A percentile compares a stretch with the other conserved stretches of the same genome.
These are phyloP conservation scores for Bicyclus anynana DNA, from an alignment of 1,140 invertebrate species.

Conservation along the genomic window DNA sequence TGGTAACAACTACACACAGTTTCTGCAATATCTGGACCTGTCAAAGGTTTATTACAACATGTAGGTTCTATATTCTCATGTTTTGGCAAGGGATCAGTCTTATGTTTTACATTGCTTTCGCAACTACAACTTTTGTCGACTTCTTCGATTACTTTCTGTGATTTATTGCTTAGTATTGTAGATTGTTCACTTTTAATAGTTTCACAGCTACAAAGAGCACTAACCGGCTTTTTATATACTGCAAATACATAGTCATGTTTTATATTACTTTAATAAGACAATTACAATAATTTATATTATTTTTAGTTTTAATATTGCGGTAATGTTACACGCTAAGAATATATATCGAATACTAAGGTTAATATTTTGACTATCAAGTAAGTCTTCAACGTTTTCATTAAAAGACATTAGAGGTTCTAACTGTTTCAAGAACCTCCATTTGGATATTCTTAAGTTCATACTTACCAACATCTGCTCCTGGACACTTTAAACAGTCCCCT, in stretches of 20 bases:
- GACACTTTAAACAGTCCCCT: background rate
- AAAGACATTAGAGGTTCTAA: background rate
- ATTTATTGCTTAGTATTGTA: background rate
- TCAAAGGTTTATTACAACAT: too few species aligned
- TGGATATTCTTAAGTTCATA: background rate
- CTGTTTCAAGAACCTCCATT: background rate
- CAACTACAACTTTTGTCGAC: background rate
- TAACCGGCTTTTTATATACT: too few species aligned
- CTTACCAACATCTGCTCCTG: background rate
- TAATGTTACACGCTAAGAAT: too few species aligned
- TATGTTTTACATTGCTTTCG: background rate
- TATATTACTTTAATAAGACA: too few species aligned
- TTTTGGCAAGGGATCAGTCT: too few species aligned
- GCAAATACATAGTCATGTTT: too few species aligned
- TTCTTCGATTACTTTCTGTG: background rate
- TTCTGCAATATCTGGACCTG: too few species aligned
- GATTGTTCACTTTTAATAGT: background rate
- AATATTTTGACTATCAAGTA: background rate
- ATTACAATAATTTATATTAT: too few species aligned
- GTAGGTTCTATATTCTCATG: too few species aligned
- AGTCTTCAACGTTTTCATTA: background rate
- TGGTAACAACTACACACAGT: too few species aligned
- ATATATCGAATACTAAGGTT: too few species aligned
- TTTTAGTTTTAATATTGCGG: too few species aligned
- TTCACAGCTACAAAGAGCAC: background rate